A percentile compares a stretch with the other conserved stretches of the same genome.
phyloP scores from a whole-genome alignment of 2,113 vertebrate species.

The Lamprotornis superbus region DNA sequence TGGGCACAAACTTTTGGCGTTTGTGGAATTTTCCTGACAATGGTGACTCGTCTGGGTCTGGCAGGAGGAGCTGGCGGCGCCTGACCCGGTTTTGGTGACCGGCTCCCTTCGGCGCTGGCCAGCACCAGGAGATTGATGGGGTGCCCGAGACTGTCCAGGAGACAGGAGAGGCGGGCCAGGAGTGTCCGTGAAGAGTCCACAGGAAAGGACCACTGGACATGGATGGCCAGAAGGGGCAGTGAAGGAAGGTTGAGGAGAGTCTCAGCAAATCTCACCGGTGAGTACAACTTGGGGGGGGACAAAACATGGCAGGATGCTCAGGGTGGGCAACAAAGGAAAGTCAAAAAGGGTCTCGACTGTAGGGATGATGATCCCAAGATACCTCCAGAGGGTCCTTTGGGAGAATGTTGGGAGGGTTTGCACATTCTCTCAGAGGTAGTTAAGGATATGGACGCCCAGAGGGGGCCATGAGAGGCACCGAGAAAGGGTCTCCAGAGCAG shows the following conservation, averaged over 20 bases:
- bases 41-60: too few species aligned
- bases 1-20: neutral
- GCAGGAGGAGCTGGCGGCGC: neutral
- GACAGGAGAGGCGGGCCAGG: neutral
- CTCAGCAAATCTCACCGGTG: neutral
- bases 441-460: neutral
- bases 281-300: neutral
- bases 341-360: neutral
- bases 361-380: neutral
- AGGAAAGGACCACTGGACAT: too few species aligned
- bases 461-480: too few species aligned
- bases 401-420: neutral
- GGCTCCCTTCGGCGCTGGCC: neutral
- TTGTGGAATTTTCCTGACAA: neutral
- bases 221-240: neutral
- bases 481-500: neutral
- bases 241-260: neutral
- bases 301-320: neutral
- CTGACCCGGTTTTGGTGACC: neutral
- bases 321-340: neutral
- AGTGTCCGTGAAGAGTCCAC: neutral
- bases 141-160: neutral
- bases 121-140: neutral
- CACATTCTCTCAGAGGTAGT: neutral
- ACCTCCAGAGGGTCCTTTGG: neutral